Conservation (phyloP, 2,113 vertebrate genomes). For the Lagopus muta region DNA sequence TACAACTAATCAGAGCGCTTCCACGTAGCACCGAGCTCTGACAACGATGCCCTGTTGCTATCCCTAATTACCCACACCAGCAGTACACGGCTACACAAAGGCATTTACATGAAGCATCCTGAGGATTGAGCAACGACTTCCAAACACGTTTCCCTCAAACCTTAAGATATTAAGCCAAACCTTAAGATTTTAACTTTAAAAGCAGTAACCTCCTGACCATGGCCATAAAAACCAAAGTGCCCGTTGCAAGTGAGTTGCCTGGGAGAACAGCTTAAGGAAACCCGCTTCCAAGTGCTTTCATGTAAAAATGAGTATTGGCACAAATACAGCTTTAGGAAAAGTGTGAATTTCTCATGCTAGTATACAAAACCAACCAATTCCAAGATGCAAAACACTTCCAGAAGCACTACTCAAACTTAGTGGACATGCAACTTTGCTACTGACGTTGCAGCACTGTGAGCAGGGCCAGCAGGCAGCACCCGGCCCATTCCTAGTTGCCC, state of each 20-base stretch:
- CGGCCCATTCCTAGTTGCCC: not conserved
- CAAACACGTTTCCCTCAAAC: not conserved
- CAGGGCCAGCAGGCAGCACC: not conserved
- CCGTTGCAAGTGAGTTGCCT: not conserved
- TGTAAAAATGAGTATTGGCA: not conserved
- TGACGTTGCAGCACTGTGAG: not conserved
- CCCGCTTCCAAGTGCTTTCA: not conserved
- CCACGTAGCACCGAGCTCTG: conserved; percentile 23
- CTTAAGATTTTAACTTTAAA: not conserved
- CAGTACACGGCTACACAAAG: not conserved
- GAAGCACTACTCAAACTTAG: not conserved
- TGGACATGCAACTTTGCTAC: not conserved
- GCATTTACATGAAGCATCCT: not conserved
- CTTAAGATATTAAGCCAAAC: not conserved
- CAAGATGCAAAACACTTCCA: not conserved
- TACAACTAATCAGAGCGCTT: conserved; percentile 47
- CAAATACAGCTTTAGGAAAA: not conserved
- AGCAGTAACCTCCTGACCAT: not conserved
- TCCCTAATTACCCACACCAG: not conserved
- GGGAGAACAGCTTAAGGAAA: not conserved
- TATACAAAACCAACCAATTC: not conserved
- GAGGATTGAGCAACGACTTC: not conserved
- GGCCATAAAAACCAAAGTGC: not conserved
- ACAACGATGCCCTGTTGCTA: conserved; percentile 34
- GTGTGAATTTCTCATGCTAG: not conserved